Conservation (phyloP, 2,113 vertebrate species). For the Ovis canadensis region DNA sequence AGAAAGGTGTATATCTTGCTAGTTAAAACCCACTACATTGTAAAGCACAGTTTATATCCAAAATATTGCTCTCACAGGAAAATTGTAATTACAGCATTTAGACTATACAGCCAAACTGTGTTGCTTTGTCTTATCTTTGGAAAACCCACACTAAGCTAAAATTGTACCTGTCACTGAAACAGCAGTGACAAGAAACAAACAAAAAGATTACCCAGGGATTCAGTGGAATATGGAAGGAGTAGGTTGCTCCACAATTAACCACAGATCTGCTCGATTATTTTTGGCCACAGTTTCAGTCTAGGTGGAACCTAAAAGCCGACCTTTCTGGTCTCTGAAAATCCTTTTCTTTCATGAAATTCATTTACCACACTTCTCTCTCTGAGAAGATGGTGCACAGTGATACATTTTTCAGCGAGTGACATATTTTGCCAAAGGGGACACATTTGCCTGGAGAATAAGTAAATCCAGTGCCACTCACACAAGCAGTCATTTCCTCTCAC, state of each 20-base stretch:
- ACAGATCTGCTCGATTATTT: slow-evolving; percentile 50
- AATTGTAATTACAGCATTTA: slow-evolving; percentile 72
- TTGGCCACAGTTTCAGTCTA: slow-evolving; percentile 41
- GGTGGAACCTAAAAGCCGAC: slow-evolving; percentile 43
- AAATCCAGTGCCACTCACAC: slow-evolving; percentile 29
- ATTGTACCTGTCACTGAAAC: slow-evolving; percentile 29
- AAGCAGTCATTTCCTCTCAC: background rate
- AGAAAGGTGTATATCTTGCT: slow-evolving; percentile 75
- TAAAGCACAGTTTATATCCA: slow-evolving; percentile 68
- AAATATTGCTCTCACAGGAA: slow-evolving; percentile 71
- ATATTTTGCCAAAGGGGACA: slow-evolving; percentile 9
- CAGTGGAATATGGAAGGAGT: background rate
- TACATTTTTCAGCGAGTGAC: slow-evolving; percentile 51
- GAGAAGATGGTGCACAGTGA: slow-evolving; percentile 53
- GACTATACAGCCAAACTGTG: slow-evolving; percentile 43
- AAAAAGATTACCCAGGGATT: slow-evolving; percentile 12
- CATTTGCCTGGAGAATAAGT: slow-evolving; percentile 40
- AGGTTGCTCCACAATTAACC: slow-evolving; percentile 56
- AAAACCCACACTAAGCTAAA: slow-evolving; percentile 49
- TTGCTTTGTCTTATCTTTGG: slow-evolving; percentile 53
- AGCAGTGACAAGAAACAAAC: background rate
- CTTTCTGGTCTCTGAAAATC: slow-evolving; percentile 43
- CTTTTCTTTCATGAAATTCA: slow-evolving; percentile 57
- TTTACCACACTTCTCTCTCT: slow-evolving; percentile 30
- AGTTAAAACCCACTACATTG: slow-evolving; percentile 73